A percentile compares a stretch with the other conserved stretches of the same genome.
phyloP scores from a whole-genome alignment of 2,888 invertebrate genomes.

The Andricus curvator region DNA sequence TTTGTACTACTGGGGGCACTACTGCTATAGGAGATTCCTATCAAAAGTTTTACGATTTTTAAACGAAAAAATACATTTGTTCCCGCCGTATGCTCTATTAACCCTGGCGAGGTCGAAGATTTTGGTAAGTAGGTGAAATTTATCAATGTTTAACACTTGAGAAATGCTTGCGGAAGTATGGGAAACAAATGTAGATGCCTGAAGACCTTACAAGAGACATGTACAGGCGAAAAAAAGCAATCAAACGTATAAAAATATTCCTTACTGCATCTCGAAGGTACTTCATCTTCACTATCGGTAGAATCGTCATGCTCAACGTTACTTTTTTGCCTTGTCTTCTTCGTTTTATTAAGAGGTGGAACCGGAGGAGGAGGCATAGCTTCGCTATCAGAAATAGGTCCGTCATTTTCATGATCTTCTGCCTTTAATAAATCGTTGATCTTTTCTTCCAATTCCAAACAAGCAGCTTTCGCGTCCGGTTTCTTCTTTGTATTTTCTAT shows the following conservation, averaged over 20 bases:
- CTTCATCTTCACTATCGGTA: constrained; percentile 52
- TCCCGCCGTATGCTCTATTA: no score
- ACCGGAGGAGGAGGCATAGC: constrained; percentile 72
- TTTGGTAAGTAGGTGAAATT: constrained; percentile 4
- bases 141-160: neutral
- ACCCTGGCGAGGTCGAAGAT: no score
- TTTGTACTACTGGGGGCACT: no score
- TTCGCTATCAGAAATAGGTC: constrained; percentile 57
- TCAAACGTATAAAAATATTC: constrained; percentile 2
- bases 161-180: no score
- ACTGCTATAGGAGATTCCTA: no score
- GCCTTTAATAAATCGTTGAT: constrained; percentile 65
- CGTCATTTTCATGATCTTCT: constrained; percentile 57
- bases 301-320: constrained; percentile 61
- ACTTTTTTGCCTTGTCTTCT: constrained; percentile 42
- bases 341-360: constrained; percentile 47
- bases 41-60: no score
- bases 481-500: constrained; percentile 72
- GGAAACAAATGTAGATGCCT: no score
- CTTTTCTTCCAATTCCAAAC: constrained; percentile 71
- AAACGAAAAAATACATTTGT: no score
- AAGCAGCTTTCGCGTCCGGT: constrained; percentile 65
- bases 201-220: neutral
- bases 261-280: constrained; percentile 46
- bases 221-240: constrained; percentile 31